Conservation (phyloP, 2,888 invertebrate species). For the Mamestra brassicae region DNA sequence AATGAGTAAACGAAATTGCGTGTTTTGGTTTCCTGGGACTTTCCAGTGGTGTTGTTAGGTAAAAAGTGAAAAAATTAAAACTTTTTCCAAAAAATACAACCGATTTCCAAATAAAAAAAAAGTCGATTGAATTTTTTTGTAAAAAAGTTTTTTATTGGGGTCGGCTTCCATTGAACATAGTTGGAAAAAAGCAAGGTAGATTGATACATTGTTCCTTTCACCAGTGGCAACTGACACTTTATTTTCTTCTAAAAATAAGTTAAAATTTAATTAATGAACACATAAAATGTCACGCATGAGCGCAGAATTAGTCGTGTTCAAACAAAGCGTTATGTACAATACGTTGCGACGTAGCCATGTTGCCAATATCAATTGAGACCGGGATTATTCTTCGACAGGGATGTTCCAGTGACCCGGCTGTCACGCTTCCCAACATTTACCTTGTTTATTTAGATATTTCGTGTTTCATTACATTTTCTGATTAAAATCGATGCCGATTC, state of each 20-base stretch:
- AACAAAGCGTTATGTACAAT: slow-evolving; percentile 60
- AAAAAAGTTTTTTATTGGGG: too few relatives aligned
- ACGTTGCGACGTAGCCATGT: slow-evolving; percentile 59
- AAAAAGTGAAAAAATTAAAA: too few relatives aligned
- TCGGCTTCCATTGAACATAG: too few relatives aligned
- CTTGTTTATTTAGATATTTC: slow-evolving; percentile 63
- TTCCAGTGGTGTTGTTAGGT: too few relatives aligned
- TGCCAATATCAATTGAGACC: slow-evolving; percentile 71
- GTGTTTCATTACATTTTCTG: slow-evolving; percentile 66
- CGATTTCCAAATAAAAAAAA: too few relatives aligned
- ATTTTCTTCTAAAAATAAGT: neutral
- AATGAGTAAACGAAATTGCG: too few relatives aligned
- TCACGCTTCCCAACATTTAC: slow-evolving; percentile 60
- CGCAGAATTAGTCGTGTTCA: slow-evolving; percentile 55
- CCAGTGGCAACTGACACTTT: neutral
- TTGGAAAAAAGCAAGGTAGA: too few relatives aligned
- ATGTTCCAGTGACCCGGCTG: slow-evolving; percentile 68
- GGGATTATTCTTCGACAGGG: slow-evolving; percentile 73
- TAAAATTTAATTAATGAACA: slow-evolving; percentile 31
- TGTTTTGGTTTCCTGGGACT: too few relatives aligned
- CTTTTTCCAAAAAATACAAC: too few relatives aligned
- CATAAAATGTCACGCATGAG: slow-evolving; percentile 31
- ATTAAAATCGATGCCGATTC: slow-evolving; percentile 63
- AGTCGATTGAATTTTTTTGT: too few relatives aligned
- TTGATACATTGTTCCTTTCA: neutral